A percentile compares a stretch with the other conserved stretches of the same genome.
Conservation (phyloP, 2,797 vertebrate species). For the Chromobotia macracanthus region DNA sequence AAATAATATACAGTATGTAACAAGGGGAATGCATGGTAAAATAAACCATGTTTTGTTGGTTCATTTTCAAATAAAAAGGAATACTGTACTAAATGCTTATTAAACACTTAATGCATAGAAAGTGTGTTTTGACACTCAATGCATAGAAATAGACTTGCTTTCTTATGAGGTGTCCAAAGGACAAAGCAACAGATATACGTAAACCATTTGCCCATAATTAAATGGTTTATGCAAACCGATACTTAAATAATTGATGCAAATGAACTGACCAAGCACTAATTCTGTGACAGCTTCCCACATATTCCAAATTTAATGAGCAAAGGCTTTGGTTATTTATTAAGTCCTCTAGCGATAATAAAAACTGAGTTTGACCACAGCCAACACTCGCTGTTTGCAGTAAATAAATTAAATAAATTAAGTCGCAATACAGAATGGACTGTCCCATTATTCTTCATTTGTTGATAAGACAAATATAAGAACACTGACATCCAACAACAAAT, state of each 20-base stretch:
- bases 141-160: slow-evolving; percentile 70
- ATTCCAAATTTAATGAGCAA: slow-evolving; percentile 13
- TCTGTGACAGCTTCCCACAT: slow-evolving; percentile 16
- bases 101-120: slow-evolving; percentile 63
- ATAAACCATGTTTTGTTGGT: slow-evolving; percentile 47
- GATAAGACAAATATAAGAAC: slow-evolving; percentile 65
- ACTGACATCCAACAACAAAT: slow-evolving; percentile 62
- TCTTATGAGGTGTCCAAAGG: slow-evolving; percentile 61
- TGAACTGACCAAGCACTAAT: slow-evolving; percentile 17
- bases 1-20: slow-evolving; percentile 73
- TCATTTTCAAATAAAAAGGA: slow-evolving; percentile 42
- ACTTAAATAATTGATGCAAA: slow-evolving; percentile 16
- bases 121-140: slow-evolving; percentile 71
- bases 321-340: slow-evolving; percentile 48
- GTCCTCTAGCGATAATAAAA: slow-evolving; percentile 48
- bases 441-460: slow-evolving; percentile 69
- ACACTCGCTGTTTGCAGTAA: slow-evolving; percentile 60
- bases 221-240: slow-evolving; percentile 23
- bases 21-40: slow-evolving; percentile 66
- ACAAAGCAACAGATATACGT: slow-evolving; percentile 11
- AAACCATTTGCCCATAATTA: slow-evolving; percentile 11
- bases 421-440: slow-evolving; percentile 64
- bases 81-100: slow-evolving; percentile 62
- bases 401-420: slow-evolving; percentile 72
- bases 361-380: slow-evolving; percentile 63